phyloP scores from a whole-genome alignment of 2,888 invertebrate species.

The Lasioglossum leucozonium region DNA sequence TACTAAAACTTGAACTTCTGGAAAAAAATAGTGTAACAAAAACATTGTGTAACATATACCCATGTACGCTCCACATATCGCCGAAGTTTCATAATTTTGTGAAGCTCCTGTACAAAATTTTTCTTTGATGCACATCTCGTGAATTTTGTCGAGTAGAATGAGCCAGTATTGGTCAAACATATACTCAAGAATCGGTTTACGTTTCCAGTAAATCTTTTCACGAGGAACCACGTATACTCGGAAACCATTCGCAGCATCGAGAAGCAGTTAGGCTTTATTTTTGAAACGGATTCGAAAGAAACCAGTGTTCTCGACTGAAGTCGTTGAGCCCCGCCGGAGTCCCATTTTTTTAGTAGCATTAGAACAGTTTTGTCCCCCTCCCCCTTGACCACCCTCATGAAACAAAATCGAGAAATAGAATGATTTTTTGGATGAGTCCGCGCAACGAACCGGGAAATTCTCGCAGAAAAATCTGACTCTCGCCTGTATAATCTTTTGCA shows the following conservation, averaged over 20 bases:
- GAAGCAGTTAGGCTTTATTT: background rate
- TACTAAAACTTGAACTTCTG: no score
- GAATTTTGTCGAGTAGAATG: background rate
- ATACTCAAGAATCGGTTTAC: background rate
- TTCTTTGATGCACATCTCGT: background rate
- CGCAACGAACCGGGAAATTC: conserved; percentile 17
- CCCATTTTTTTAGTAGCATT: background rate
- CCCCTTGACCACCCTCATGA: background rate
- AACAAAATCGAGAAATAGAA: background rate
- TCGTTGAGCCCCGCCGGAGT: background rate
- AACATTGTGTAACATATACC: no score
- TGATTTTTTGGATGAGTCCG: background rate
- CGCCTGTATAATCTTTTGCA: conserved; percentile 85
- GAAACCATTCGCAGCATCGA: background rate
- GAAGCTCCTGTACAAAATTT: background rate
- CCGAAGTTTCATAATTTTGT: background rate
- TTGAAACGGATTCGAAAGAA: background rate
- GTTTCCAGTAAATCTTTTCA: background rate
- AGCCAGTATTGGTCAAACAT: background rate
- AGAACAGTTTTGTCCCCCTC: background rate
- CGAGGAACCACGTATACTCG: background rate
- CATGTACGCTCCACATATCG: no score
- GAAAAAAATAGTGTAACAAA: no score
- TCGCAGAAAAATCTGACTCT: conserved; percentile 47
- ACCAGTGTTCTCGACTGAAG: background rate